Conservation (phyloP, 2,888 invertebrate species). For the Zygaena filipendulae region DNA sequence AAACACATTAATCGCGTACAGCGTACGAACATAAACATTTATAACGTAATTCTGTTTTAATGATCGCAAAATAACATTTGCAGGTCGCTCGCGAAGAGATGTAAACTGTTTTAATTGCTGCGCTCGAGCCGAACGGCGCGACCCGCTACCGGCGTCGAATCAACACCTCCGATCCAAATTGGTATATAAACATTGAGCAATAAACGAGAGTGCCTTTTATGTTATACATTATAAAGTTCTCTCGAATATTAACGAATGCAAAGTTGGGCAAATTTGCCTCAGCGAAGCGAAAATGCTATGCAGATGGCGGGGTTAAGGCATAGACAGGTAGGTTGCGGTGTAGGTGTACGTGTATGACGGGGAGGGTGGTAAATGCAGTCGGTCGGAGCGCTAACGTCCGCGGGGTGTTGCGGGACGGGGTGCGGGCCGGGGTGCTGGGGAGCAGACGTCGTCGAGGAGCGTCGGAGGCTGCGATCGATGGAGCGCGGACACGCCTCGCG, state of each 20-base stretch:
- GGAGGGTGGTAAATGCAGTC: conserved; percentile 66
- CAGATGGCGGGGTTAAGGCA: too few relatives aligned
- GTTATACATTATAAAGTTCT: too few relatives aligned
- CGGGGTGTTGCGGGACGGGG: conserved; percentile 28
- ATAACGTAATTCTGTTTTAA: conserved; percentile 55
- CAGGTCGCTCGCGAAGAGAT: conserved; percentile 52
- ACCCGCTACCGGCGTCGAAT: conserved; percentile 33
- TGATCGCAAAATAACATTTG: conserved; percentile 53
- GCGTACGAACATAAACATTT: conserved; percentile 47
- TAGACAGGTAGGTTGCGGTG: too few relatives aligned
- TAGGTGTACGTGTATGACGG: conserved; percentile 32
- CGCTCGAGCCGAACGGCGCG: conserved; percentile 31
- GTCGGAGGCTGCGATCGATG: conserved; percentile 68
- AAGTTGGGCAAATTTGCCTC: too few relatives aligned
- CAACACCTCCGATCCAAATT: conserved; percentile 42
- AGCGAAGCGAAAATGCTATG: too few relatives aligned
- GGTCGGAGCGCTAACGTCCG: conserved; percentile 64
- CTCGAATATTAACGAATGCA: too few relatives aligned
- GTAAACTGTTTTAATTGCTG: conserved; percentile 54
- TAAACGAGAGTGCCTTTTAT: too few relatives aligned
- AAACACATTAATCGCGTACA: conserved; percentile 36
- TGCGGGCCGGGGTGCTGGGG: conserved; percentile 28
- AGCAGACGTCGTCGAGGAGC: conserved; percentile 63
- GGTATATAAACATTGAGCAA: conserved; percentile 27
- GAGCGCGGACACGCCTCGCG: conserved; percentile 68